phyloP scores from a whole-genome alignment of 1,140 invertebrate genomes.

The Notospermus geniculatus region DNA sequence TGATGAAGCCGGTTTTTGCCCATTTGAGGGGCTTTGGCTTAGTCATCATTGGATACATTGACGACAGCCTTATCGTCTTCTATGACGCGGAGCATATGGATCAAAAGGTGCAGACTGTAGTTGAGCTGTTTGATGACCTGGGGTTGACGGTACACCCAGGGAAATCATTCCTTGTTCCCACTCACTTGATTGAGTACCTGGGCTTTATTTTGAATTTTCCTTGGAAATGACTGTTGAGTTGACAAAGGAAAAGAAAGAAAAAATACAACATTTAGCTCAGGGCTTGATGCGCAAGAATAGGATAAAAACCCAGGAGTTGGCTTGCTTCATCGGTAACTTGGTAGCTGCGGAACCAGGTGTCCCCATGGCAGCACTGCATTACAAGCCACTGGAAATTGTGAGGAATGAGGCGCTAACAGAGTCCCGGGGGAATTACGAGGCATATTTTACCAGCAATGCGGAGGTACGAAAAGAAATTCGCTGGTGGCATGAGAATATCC shows the following conservation, averaged over 20 bases:
- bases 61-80: constrained; percentile 10
- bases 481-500: too few species aligned
- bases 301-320: too few species aligned
- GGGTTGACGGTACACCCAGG: constrained; percentile 24
- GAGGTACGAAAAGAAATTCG: too few species aligned
- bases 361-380: not conserved
- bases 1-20: constrained; percentile 10
- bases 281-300: too few species aligned
- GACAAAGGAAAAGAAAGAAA: too few species aligned
- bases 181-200: constrained; percentile 19
- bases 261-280: too few species aligned
- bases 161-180: constrained; percentile 28
- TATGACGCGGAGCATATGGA: constrained; percentile 16
- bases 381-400: constrained; percentile 17
- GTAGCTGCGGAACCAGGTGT: too few species aligned
- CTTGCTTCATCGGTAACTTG: too few species aligned
- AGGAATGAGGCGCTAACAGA: constrained; percentile 19
- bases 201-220: too few species aligned
- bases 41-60: not conserved
- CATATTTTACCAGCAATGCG: constrained; percentile 1
- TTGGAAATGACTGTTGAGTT: too few species aligned
- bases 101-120: constrained; percentile 20
- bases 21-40: not conserved
- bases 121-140: constrained; percentile 4
- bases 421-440: constrained; percentile 16